These are phyloP conservation scores for Podilymbus podiceps DNA, from an alignment of 2,113 vertebrate genomes.

Conservation along the genomic window DNA sequence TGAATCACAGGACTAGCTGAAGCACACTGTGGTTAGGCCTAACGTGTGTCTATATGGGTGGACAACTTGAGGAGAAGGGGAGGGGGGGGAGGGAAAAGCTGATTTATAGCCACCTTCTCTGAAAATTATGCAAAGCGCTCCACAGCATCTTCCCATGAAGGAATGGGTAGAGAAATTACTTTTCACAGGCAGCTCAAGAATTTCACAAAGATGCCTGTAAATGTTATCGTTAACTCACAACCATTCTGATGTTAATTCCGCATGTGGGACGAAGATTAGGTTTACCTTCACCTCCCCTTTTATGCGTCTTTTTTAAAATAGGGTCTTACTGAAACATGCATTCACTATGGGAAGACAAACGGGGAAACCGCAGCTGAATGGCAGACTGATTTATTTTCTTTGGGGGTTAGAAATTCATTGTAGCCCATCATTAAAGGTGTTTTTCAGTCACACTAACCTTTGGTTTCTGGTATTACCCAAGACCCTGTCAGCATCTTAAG, in stretches of 20 bases:
- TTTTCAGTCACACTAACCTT: not conserved
- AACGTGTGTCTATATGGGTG: not conserved
- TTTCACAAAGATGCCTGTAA: not conserved
- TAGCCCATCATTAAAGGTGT: not conserved
- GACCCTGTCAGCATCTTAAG: not conserved
- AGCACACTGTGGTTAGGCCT: not conserved
- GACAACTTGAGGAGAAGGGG: not conserved
- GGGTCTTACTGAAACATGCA: not conserved
- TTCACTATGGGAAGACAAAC: not conserved
- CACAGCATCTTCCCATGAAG: not conserved
- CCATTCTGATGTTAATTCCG: not conserved
- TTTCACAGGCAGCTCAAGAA: not conserved
- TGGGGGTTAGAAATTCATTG: not conserved
- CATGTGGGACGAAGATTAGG: not conserved
- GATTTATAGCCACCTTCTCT: not conserved
- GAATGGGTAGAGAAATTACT: not conserved
- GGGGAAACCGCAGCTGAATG: not conserved
- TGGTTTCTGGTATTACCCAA: not conserved
- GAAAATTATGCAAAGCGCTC: not conserved
- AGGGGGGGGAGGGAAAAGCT: not conserved
- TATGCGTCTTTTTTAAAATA: not conserved
- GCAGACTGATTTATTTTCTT: not conserved
- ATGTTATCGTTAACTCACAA: not conserved
- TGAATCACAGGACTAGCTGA: not conserved
- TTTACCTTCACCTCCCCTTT: not conserved